Evolutionary conservation across 2,888 invertebrate species (phyloP), one percentile per base, ranked within the genome.

Genomic region (Pollenia griseotomentosa): DNA sequence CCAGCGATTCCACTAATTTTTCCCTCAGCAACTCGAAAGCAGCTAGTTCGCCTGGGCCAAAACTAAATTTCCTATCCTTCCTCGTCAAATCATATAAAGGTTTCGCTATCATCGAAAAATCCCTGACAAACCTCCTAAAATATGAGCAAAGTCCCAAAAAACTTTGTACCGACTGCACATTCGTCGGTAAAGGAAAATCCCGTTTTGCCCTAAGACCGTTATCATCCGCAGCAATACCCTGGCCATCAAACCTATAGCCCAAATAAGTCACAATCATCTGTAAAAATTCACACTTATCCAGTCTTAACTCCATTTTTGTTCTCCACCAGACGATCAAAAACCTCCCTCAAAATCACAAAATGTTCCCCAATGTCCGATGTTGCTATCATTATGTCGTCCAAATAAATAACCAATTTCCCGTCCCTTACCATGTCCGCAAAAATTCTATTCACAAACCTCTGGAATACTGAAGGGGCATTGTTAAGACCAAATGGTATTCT

Each of bases 371-470:
- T 46, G 42, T 48, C 66, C 59, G 9, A 66, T 61, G n/a, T 77
- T 74, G 55, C 63, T 10, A 85, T 75, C 79, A 85, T 83, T 23
- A 88, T 85, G n/a, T 85, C 85, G 46, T 85, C 87, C 16, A 87
- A 51, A 71, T 87, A 87, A 12, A 87, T 12, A 11, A 57, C 23
- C 23, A 57, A 57, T 77, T 77, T 88, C 11, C 65, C 85, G 33
- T 65, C 68, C 19, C 46, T 59, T 8, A 83, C 40, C 40, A 85
- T 59, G 63, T 83, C 80, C 40, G 66, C 53, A 74, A 88, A 85
- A 55, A 88, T 53, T 44, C 81, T 71, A 51, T 79, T 85, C 5
- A 88, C 71, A 33, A 85, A 57, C 11, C 74, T 46, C 23, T 85
- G 88, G 74, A 87, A 87, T 14, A 71, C 65, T 11, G 80, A 74